Evolutionary conservation across 1,140 invertebrate species (phyloP), one percentile per base, ranked within the genome.

Genomic region (Drosophila oshimai): DNA sequence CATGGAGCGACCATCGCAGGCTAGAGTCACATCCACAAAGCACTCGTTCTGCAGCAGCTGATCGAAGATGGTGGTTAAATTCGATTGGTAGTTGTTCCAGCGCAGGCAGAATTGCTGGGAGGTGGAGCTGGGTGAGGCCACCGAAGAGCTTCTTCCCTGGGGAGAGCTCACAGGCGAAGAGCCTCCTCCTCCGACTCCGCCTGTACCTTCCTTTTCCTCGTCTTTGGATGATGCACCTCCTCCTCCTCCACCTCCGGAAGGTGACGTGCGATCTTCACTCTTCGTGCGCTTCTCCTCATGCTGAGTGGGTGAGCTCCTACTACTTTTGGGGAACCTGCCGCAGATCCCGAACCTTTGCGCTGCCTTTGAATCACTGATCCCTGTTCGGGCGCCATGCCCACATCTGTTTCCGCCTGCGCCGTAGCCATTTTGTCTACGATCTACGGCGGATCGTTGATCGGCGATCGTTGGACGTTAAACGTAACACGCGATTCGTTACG

Each of bases 81-180:
- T 98, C 58, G 93, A 95, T 91, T 97, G 96, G 91, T 98, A 98
- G 91, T 98, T 98, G 93, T 98, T 98, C 97, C 97, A 98, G 36
- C 96, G 93, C 77, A 98, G 93, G 91, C 97, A 98, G 92, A 98
- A 93, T 58, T 93, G 93, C 72, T 93, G 93, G 9, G 83, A 49
- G 24, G 44, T 45, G 24, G 74, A 69, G 3, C 53, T 68, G 44
- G 50, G 61, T 33, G 61, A 61, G 4, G 68, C 54, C 34, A 50
- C 34, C 15, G 68, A 71, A 2, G 60, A 58, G 17, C 36, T 42
- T 0, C 34, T 34, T 3, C 49, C 74, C 3, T 62, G 41, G 1
- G 46, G 54, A 6, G 75, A 77, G 1, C 49, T 47, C 18, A 73
- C 69, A 0, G 71, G 69, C 3, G 69, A 65, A 0, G 68, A 71